A percentile compares a stretch with the other conserved stretches of the same genome.
phyloP scores from a whole-genome alignment of 2,888 invertebrate species.

The Aspidapion aeneum region DNA sequence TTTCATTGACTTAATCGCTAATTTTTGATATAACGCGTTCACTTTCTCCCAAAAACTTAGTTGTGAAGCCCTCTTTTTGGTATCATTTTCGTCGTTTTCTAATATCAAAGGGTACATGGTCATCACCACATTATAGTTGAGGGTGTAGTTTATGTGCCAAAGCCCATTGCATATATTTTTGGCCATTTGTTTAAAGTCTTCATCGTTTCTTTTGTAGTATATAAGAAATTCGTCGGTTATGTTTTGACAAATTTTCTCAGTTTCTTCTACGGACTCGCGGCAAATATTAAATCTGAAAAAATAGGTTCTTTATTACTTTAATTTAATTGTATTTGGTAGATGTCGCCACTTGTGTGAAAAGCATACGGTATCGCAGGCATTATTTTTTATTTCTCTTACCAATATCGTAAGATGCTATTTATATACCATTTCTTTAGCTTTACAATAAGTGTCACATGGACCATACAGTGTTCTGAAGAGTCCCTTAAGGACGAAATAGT shows the following conservation, averaged over 20 bases:
- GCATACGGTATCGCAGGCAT: too few relatives aligned
- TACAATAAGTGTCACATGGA: too few relatives aligned
- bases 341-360: too few relatives aligned
- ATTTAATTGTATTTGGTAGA: too few relatives aligned
- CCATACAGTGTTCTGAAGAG: too few relatives aligned
- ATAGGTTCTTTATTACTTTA: too few relatives aligned
- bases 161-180: conserved; percentile 62
- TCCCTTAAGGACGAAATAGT: too few relatives aligned
- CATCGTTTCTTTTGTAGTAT: conserved; percentile 56
- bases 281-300: conserved; percentile 67
- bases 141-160: conserved; percentile 12
- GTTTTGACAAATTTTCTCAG: conserved; percentile 57
- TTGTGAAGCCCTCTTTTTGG: neutral
- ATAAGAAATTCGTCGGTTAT: conserved; percentile 58
- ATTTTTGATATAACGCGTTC: neutral
- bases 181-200: conserved; percentile 64
- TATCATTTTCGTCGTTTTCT: neutral
- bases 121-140: neutral
- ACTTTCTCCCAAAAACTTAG: neutral
- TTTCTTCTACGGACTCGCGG: conserved; percentile 59
- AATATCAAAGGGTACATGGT: neutral
- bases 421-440: neutral
- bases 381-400: too few relatives aligned
- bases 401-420: too few relatives aligned
- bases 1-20: neutral